Evolutionary conservation across 2,113 vertebrate species (phyloP), one percentile per base, ranked within the genome.

Genomic region (Pogonocichla stellata): DNA sequence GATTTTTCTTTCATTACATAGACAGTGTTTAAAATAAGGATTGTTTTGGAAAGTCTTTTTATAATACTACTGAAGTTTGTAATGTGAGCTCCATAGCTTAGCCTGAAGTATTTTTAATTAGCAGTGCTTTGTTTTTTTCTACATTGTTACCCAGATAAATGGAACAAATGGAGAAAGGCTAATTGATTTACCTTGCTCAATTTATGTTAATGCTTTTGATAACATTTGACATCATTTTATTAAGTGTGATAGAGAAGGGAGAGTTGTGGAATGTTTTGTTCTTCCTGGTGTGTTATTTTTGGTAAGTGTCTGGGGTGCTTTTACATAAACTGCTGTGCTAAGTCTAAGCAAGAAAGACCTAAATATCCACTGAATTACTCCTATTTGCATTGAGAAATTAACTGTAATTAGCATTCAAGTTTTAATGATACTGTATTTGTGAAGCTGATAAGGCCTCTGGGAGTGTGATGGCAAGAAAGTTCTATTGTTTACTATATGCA

Each of bases 31-130:
- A 97, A 98, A 97, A 97, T 95, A 92, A 87, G n/a, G 80, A 92
- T 88, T 95, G 86, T 97, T 93, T 97, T 96, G 84, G 92, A 96
- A 98, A 98, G 94, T 95, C 92, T 98, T 48, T 28, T 98, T 98
- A 90, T 96, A 90, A 60, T 95, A 81, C 94, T 96, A 80, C 81
- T 72, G 50, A 86, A 97, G 90, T 98, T 98, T 96, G 97, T 98
- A 97, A 98, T 25, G 19, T 80, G 84, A 98, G 97, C 96, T 84
- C 82, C 93, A 66, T 89, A 97, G 97, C 88, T 72, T 92, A 96
- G 91, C 94, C 96, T 97, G 96, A 98, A 96, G 98, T 97, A 97
- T 97, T 97, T 98, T 95, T 98, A 98, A 98, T 98, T 98, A 97
- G 85, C 45, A 31, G 25, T 57, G 75, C 66, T 90, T 95, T 78